These are phyloP conservation scores for Batillaria attramentaria DNA, from an alignment of 1,140 invertebrate genomes.

Conservation along the genomic window DNA sequence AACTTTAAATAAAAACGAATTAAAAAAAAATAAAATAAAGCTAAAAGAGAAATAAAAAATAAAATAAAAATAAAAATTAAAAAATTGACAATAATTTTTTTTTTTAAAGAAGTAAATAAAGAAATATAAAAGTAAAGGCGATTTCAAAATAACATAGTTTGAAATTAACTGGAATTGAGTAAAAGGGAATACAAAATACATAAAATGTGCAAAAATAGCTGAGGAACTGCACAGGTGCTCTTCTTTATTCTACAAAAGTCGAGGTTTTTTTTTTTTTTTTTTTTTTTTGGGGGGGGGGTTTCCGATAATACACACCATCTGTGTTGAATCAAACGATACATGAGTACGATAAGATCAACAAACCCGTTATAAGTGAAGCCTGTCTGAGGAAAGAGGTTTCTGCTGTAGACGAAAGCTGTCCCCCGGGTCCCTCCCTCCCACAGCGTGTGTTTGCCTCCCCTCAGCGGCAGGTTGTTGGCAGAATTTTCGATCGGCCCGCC, in stretches of 20 bases:
- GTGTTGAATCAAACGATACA: too few species aligned
- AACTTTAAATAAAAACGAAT: too few species aligned
- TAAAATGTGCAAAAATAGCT: neutral
- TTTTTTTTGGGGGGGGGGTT: neutral
- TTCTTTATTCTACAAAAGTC: neutral
- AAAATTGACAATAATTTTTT: too few species aligned
- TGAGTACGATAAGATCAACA: too few species aligned
- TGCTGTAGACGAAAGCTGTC: constrained; percentile 15
- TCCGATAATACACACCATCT: too few species aligned
- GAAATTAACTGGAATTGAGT: too few species aligned
- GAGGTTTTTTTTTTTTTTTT: neutral
- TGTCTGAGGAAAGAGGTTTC: neutral
- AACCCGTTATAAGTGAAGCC: neutral
- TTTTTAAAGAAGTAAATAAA: too few species aligned
- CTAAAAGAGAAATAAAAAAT: too few species aligned
- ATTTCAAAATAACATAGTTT: too few species aligned
- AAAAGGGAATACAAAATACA: neutral
- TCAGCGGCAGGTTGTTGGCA: neutral
- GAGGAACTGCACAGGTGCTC: neutral
- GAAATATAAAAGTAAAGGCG: too few species aligned
- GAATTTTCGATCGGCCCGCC: neutral
- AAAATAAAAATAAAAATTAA: too few species aligned
- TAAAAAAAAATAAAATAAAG: too few species aligned
- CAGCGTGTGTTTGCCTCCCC: neutral
- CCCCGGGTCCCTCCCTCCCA: constrained; percentile 11